Base-by-base conservation (phyloP, 2,888 invertebrate genomes). In the Teleogryllus oceanicus region DNA sequence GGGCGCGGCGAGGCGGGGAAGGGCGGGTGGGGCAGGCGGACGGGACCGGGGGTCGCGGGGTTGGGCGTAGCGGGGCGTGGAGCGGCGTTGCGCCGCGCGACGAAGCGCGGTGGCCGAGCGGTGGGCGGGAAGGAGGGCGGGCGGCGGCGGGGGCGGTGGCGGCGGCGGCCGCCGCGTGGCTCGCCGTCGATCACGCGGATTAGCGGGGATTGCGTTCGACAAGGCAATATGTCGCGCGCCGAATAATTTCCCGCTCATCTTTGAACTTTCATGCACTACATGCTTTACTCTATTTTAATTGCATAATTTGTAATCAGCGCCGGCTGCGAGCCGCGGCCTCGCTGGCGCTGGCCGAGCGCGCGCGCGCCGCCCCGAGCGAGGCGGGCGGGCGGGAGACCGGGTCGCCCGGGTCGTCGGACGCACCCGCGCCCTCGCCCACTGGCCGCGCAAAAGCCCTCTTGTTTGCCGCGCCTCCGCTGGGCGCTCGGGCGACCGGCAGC, bases 141-240 rank as follows among this genome's bases (percentile, higher is more conserved):
- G 62, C 0, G 62, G 62, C 3, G 62, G 62, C 18, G 62, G 16
- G 2, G 62, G 18, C 4, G 62, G 62, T 0, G 62, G 62, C 62
- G 62, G 18, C 62, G 62, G 62, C 62, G 18, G 16, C 18, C 12
- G 18, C 62, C 62, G 62, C 62, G 62, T 62, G 62, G 62, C 62
- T 62, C 18, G 62, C 62, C 18, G 62, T 62, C 62, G 62, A 62
- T 62, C 62, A 62, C 62, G 62, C 62, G 62, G 62, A 62, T 62
- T 62, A 62, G 62, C 62, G 62, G 62, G 62, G 62, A 62, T 62
- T 62, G 62, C 62, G 62, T 62, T 62, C 62, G 62, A 62, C 62
- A 62, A 62, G 62, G 62, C 62, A 62, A 4, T 4, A 4, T 4
- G 4, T 4, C 5, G 62, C 62, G 62, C 62, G 62, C 13, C 5